Percentiles rank a stretch among this genome's conserved stretches.
These are phyloP conservation scores for Enteromius fasciolatus DNA, from an alignment of 2,797 vertebrate species.

Conservation along the genomic window DNA sequence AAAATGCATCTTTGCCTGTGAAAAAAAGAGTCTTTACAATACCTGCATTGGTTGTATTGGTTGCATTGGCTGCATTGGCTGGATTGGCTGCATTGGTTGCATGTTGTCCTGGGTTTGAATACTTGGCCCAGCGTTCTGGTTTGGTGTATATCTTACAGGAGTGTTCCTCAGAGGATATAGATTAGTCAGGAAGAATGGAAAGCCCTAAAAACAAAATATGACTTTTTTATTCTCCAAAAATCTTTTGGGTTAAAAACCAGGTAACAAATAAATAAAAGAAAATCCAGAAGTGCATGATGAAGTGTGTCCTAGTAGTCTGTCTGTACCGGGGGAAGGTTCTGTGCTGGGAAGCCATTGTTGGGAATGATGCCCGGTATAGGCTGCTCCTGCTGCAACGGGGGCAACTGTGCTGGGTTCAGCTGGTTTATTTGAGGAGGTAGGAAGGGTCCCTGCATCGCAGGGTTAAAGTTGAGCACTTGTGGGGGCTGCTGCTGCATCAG, in stretches of 20 bases:
- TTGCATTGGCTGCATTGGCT: slow-evolving; percentile 59
- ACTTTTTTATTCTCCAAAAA: not conserved
- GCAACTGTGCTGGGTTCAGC: slow-evolving; percentile 36
- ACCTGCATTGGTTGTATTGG: slow-evolving; percentile 39
- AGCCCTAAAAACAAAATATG: slow-evolving; percentile 66
- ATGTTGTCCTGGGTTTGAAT: slow-evolving; percentile 68
- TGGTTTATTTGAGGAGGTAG: slow-evolving; percentile 55
- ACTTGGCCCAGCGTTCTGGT: slow-evolving; percentile 51
- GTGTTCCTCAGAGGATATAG: slow-evolving; percentile 73
- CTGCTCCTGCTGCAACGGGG: slow-evolving; percentile 51
- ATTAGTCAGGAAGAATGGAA: slow-evolving; percentile 72
- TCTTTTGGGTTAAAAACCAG: too few relatives aligned
- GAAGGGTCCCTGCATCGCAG: slow-evolving; percentile 47
- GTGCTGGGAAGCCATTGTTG: slow-evolving; percentile 41
- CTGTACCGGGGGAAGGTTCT: slow-evolving; percentile 48
- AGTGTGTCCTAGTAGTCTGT: not conserved
- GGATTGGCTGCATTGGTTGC: slow-evolving; percentile 19
- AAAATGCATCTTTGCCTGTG: not conserved
- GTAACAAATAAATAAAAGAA: not conserved
- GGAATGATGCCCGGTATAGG: slow-evolving; percentile 34
- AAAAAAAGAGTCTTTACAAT: not conserved
- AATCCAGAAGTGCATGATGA: not conserved
- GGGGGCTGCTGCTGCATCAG: slow-evolving; percentile 54
- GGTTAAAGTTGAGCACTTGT: slow-evolving; percentile 54
- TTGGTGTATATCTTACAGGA: slow-evolving; percentile 45